These are phyloP conservation scores for Onychomys leucogaster DNA, from an alignment of 2,797 vertebrate genomes.

Conservation along the genomic window DNA sequence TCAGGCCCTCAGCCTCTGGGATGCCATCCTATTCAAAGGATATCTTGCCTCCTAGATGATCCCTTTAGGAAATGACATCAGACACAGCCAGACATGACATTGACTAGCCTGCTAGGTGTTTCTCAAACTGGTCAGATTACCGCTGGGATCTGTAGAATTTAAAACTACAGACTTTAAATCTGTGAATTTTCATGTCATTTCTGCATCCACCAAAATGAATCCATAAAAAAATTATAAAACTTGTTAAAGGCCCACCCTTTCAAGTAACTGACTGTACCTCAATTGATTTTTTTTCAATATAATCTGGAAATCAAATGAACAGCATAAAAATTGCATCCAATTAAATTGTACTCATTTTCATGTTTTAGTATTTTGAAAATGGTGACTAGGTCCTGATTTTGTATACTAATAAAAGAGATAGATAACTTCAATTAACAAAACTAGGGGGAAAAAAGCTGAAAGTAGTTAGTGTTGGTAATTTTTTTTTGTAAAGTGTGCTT, in stretches of 20 bases:
- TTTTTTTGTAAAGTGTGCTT: slow-evolving; percentile 50
- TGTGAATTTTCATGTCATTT: slow-evolving; percentile 30
- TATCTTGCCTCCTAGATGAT: not conserved
- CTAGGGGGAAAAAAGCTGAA: not conserved
- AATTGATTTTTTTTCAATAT: slow-evolving; percentile 21
- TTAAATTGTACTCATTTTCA: slow-evolving; percentile 38
- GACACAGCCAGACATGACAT: not conserved
- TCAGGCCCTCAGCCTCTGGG: no score
- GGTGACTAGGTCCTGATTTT: slow-evolving; percentile 28
- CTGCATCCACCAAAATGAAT: not conserved
- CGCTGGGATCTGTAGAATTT: no score
- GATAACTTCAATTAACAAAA: slow-evolving; percentile 60
- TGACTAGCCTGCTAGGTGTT: not conserved
- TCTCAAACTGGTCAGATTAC: not conserved
- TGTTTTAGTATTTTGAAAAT: slow-evolving; percentile 51
- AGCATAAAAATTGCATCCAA: slow-evolving; percentile 32
- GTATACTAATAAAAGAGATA: slow-evolving; percentile 56
- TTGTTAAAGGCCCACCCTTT: slow-evolving; percentile 13
- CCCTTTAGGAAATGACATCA: not conserved
- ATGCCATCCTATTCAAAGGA: not conserved
- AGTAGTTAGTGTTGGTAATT: slow-evolving; percentile 27
- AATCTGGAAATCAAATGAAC: slow-evolving; percentile 16
- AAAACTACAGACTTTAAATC: not conserved
- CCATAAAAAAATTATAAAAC: slow-evolving; percentile 46
- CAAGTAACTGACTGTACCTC: slow-evolving; percentile 10